Percentiles rank a stretch among this genome's conserved stretches.
These are phyloP conservation scores for Buathra laborator DNA, from an alignment of 2,888 invertebrate genomes.

Conservation along the genomic window DNA sequence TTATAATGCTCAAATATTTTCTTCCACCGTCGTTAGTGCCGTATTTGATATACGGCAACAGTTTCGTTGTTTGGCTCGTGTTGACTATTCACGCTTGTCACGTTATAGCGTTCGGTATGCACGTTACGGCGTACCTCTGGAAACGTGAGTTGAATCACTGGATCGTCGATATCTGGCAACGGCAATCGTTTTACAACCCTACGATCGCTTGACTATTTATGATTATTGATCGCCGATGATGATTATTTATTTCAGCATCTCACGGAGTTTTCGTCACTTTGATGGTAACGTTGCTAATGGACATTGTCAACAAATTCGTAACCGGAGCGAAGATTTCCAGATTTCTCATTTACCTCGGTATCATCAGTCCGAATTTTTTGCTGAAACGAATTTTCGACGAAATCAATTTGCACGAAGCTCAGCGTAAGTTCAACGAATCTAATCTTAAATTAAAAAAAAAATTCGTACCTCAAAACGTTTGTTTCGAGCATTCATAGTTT, in stretches of 20 bases:
- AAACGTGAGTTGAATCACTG: conserved; percentile 77
- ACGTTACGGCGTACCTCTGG: conserved; percentile 81
- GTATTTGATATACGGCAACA: conserved; percentile 80
- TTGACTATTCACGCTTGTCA: conserved; percentile 79
- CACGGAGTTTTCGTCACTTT: conserved; percentile 67
- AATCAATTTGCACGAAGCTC: conserved; percentile 80
- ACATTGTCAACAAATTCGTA: conserved; percentile 57
- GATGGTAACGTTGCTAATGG: conserved; percentile 63
- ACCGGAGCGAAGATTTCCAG: conserved; percentile 47
- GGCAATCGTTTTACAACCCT: not conserved
- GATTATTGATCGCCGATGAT: not conserved
- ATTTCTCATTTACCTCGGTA: conserved; percentile 75
- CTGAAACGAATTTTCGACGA: conserved; percentile 79
- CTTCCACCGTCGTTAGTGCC: conserved; percentile 78
- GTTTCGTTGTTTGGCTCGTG: conserved; percentile 81
- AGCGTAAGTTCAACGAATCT: conserved; percentile 73
- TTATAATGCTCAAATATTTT: conserved; percentile 79
- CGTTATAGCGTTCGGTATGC: conserved; percentile 81
- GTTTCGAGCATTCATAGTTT: too few species aligned
- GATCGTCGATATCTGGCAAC: not conserved
- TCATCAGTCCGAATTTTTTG: conserved; percentile 81
- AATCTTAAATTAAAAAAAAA: not conserved
- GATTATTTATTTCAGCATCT: conserved; percentile 56
- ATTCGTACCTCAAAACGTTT: too few species aligned
- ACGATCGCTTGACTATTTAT: not conserved